phyloP scores from a whole-genome alignment of 1,140 invertebrate genomes.

The Lepidurus arcticus region DNA sequence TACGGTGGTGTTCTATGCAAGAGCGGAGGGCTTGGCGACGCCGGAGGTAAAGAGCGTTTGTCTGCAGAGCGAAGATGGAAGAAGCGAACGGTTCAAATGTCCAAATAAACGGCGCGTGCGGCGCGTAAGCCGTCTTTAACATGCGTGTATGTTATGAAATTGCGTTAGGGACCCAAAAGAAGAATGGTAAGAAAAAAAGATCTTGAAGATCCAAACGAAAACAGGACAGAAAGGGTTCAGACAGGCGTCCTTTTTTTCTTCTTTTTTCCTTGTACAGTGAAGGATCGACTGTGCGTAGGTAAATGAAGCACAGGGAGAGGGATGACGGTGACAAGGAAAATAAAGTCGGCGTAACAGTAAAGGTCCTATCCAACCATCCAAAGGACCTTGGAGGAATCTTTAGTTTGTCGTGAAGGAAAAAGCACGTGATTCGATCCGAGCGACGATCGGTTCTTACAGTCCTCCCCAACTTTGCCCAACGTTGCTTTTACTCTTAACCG shows the following conservation, averaged over 20 bases:
- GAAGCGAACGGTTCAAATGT: neutral
- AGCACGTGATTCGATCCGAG: neutral
- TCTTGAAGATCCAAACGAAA: neutral
- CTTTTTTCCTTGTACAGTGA: no score
- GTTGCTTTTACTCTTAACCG: neutral
- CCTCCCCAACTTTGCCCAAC: neutral
- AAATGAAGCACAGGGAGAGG: neutral
- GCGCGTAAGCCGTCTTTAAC: neutral
- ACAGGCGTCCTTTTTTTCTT: neutral
- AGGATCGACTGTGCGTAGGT: neutral
- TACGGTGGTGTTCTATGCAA: neutral
- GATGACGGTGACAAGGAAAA: neutral
- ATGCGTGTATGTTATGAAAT: neutral
- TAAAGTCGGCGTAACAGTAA: neutral
- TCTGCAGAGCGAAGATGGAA: neutral
- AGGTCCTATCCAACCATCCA: neutral
- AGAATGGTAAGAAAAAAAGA: neutral
- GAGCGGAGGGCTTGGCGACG: neutral
- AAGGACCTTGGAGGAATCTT: constrained; percentile 1
- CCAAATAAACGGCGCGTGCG: neutral
- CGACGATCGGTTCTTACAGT: neutral
- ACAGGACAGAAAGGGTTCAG: neutral
- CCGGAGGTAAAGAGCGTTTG: neutral
- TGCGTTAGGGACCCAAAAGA: neutral
- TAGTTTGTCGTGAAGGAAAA: neutral